A percentile compares a stretch with the other conserved stretches of the same genome.
Conservation (phyloP, 2,113 vertebrate species). For the Lampris megalopsis region DNA sequence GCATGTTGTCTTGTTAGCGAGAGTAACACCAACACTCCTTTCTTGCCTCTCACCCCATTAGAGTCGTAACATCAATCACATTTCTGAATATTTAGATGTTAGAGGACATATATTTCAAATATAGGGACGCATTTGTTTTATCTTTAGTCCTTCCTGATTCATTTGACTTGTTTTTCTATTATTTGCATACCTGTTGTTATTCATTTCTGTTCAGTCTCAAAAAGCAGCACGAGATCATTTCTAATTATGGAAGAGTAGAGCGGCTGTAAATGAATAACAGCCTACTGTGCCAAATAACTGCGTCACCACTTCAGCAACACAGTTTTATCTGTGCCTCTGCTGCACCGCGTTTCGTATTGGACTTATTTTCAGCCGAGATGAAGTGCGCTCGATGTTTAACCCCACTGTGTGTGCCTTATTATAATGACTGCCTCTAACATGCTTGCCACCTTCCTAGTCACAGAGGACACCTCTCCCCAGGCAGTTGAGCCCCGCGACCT, state of each 20-base stretch:
- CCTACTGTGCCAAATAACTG: neutral
- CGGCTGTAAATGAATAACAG: neutral
- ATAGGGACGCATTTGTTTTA: slow-evolving; percentile 25
- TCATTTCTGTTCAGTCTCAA: neutral
- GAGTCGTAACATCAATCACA: slow-evolving; percentile 8
- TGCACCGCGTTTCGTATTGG: slow-evolving; percentile 31
- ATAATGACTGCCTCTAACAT: slow-evolving; percentile 69
- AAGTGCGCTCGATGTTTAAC: slow-evolving; percentile 67
- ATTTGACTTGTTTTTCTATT: neutral
- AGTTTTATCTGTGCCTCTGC: slow-evolving; percentile 34
- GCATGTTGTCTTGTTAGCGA: slow-evolving; percentile 56
- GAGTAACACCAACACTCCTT: slow-evolving; percentile 52
- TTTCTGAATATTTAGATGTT: slow-evolving; percentile 31
- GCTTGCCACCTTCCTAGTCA: slow-evolving; percentile 68
- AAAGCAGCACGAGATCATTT: slow-evolving; percentile 26
- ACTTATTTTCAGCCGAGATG: slow-evolving; percentile 38
- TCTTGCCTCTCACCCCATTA: slow-evolving; percentile 47
- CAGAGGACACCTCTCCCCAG: slow-evolving; percentile 77
- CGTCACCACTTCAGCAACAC: neutral
- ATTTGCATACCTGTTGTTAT: neutral
- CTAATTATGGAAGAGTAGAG: slow-evolving; percentile 9
- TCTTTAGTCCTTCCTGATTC: neutral
- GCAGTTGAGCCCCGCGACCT: slow-evolving; percentile 72
- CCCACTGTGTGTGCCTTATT: slow-evolving; percentile 59
- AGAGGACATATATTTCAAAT: slow-evolving; percentile 36